Evolutionary conservation across 2,888 invertebrate genomes (phyloP).

Genomic region (Dryomyza anilis): DNA sequence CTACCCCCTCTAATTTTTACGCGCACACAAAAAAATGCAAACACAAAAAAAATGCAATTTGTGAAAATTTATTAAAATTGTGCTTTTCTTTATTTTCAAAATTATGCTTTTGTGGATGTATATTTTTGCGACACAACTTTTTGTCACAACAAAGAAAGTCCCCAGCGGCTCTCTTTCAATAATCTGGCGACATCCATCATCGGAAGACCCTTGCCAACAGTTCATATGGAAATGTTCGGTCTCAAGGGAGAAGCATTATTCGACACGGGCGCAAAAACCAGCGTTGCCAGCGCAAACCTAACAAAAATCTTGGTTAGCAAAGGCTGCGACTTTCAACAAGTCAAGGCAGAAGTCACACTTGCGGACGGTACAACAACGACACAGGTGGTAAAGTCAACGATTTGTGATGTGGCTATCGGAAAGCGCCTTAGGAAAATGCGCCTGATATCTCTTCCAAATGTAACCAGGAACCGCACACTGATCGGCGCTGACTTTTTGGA

Average conservation of each 20-base stretch:
- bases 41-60: no score
- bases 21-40: no score
- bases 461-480: constrained; percentile 16
- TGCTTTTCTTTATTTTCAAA: no score
- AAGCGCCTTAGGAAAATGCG: neutral
- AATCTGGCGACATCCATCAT: neutral
- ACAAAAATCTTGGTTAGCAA: constrained; percentile 19
- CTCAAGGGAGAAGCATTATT: constrained; percentile 15
- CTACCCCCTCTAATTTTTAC: no score
- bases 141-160: no score
- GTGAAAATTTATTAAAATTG: no score
- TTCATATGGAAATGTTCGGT: constrained; percentile 15
- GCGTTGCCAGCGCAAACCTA: constrained; percentile 12
- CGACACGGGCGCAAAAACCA: constrained; percentile 24
- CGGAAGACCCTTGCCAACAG: constrained; percentile 27
- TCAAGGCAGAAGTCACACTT: constrained; percentile 21
- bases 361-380: constrained; percentile 24
- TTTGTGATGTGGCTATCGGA: constrained; percentile 10
- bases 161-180: no score
- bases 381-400: constrained; percentile 2
- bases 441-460: constrained; percentile 14
- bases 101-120: no score
- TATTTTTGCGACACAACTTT: no score
- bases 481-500: constrained; percentile 22
- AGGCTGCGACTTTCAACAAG: constrained; percentile 26